Percentiles rank a stretch among this genome's conserved stretches.
Conservation (phyloP, 2,797 vertebrate genomes). For the Falco rusticolus region DNA sequence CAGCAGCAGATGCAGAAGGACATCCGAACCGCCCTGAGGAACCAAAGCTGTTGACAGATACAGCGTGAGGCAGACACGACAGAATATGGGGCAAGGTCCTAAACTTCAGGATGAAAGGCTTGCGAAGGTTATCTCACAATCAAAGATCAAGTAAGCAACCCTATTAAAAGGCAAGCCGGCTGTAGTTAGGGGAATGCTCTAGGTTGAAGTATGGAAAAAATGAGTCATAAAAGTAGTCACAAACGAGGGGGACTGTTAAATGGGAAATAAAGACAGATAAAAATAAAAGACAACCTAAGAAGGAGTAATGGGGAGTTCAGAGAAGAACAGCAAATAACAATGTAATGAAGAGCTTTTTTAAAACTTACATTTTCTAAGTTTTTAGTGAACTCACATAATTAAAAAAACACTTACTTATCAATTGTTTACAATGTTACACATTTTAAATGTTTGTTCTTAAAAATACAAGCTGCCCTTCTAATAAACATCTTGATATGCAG, state of each 20-base stretch:
- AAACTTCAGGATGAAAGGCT: neutral
- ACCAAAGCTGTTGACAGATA: rapidly evolving
- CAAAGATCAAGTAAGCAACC: neutral
- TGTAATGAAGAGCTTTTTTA: neutral
- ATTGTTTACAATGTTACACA: neutral
- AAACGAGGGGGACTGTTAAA: neutral
- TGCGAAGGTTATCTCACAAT: neutral
- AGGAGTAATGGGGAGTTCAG: neutral
- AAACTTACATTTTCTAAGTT: neutral
- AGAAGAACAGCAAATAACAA: neutral
- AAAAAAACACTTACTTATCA: neutral
- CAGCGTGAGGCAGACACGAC: rapidly evolving
- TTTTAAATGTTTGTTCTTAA: neutral
- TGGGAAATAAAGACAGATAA: neutral
- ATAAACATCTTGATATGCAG: neutral
- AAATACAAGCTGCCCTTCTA: neutral
- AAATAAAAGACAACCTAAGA: neutral
- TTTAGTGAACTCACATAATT: neutral
- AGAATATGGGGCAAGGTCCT: neutral
- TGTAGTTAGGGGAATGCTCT: neutral
- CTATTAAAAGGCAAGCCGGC: neutral
- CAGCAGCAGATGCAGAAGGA: neutral
- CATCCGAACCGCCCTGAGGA: neutral
- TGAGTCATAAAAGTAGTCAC: neutral
- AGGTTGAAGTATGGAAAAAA: neutral